Evolutionary conservation across 2,797 vertebrate genomes (phyloP).

Genomic region (Iguana delicatissima): DNA sequence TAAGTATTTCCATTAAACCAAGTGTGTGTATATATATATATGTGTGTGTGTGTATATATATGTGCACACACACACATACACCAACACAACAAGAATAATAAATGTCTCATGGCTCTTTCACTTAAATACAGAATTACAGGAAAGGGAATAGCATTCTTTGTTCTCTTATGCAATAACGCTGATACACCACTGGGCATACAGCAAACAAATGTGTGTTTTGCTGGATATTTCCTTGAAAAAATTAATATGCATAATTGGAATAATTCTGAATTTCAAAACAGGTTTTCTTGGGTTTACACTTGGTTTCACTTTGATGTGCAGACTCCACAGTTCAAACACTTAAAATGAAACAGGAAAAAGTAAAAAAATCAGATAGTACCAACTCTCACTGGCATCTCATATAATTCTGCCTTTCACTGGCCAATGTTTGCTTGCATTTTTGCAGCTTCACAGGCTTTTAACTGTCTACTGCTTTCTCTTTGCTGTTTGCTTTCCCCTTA

Average conservation of each 20-base stretch:
- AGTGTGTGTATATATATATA: no score
- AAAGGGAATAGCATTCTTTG: neutral
- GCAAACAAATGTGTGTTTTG: neutral
- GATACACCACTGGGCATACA: neutral
- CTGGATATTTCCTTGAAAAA: neutral
- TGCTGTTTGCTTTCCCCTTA: neutral
- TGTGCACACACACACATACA: no score
- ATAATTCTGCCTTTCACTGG: neutral
- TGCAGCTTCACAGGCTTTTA: slow-evolving; percentile 7
- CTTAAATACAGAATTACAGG: neutral
- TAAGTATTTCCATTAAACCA: slow-evolving; percentile 9
- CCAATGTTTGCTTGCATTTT: neutral
- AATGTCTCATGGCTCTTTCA: neutral
- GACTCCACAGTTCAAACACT: neutral
- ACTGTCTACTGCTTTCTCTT: neutral
- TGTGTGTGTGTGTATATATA: no score
- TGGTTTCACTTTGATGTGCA: neutral
- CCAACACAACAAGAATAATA: neutral
- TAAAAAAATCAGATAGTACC: neutral
- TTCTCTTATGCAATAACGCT: neutral
- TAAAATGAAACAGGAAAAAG: neutral
- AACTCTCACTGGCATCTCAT: neutral
- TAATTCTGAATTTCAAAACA: neutral
- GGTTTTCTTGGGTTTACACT: neutral
- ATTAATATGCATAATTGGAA: neutral